Evolutionary conservation across 2,797 vertebrate species (phyloP).

Genomic region (Sciurus vulgaris): DNA sequence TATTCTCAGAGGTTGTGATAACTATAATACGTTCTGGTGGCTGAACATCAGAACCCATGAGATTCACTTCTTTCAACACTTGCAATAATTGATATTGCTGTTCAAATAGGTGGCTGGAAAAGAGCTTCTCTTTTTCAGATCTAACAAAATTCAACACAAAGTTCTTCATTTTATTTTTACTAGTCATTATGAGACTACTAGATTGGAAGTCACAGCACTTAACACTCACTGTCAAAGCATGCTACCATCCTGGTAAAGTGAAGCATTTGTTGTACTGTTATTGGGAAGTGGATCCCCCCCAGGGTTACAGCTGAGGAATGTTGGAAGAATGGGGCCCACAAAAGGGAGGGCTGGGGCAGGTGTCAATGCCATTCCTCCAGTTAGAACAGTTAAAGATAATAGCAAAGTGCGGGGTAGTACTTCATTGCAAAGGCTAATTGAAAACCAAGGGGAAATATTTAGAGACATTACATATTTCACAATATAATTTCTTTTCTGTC

Average conservation of each 20-base stretch:
- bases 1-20: neutral
- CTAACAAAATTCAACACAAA: neutral
- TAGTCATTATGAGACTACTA: conserved; percentile 35
- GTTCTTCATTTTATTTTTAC: conserved; percentile 67
- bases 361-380: conserved; percentile 55
- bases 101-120: conserved; percentile 27
- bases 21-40: conserved; percentile 2
- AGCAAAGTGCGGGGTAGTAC: conserved; percentile 41
- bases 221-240: conserved; percentile 65
- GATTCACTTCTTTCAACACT: conserved; percentile 53
- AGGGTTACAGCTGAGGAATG: conserved; percentile 52
- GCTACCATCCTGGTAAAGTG: neutral
- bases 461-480: neutral
- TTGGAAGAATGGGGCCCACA: neutral
- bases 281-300: conserved; percentile 65
- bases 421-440: conserved; percentile 73
- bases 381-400: conserved; percentile 65
- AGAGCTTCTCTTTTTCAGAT: neutral
- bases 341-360: conserved; percentile 1
- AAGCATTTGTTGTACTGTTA: conserved; percentile 55
- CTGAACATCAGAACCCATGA: conserved; percentile 38
- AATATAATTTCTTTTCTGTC: conserved; percentile 62
- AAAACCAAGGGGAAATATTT: conserved; percentile 67
- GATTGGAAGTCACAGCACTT: conserved; percentile 56
- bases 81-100: conserved; percentile 32